Percentiles rank a stretch among this genome's conserved stretches.
Evolutionary conservation across 2,888 invertebrate species (phyloP).

Genomic region (Molanna angustata): DNA sequence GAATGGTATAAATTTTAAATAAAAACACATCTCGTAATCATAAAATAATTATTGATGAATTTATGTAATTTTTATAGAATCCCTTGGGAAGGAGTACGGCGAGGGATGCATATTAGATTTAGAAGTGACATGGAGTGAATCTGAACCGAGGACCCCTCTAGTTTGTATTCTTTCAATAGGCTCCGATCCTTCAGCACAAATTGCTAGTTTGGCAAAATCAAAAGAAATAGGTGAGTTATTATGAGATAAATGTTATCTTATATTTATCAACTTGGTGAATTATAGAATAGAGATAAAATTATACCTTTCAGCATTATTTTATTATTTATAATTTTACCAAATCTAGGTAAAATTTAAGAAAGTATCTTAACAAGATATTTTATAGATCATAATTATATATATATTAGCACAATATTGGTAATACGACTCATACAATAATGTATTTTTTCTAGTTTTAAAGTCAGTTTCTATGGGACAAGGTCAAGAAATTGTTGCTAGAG

Average conservation of each 20-base stretch:
- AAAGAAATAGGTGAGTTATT: conserved; percentile 74
- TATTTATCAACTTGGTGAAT: not conserved
- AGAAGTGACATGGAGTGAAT: conserved; percentile 87
- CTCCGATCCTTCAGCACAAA: conserved; percentile 95
- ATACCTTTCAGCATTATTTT: no score
- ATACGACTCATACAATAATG: not conserved
- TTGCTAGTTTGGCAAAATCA: conserved; percentile 79
- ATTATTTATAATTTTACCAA: not conserved
- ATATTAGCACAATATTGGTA: not conserved
- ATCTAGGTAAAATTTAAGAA: not conserved
- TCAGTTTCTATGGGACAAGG: conserved; percentile 98
- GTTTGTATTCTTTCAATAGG: conserved; percentile 93
- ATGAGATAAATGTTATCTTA: not conserved
- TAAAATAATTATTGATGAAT: no score
- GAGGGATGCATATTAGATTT: conserved; percentile 91
- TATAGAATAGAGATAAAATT: no score
- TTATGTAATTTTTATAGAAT: conserved; percentile 63
- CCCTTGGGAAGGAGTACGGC: conserved; percentile 82
- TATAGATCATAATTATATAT: not conserved
- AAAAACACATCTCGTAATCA: no score
- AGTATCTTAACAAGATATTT: not conserved
- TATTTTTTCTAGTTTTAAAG: conserved; percentile 58
- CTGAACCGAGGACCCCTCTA: conserved; percentile 83
- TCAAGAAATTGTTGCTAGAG: conserved; percentile 82
- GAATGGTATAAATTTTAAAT: not conserved